These are phyloP conservation scores for Thecophora atra DNA, from an alignment of 2,888 invertebrate genomes.

Conservation along the genomic window DNA sequence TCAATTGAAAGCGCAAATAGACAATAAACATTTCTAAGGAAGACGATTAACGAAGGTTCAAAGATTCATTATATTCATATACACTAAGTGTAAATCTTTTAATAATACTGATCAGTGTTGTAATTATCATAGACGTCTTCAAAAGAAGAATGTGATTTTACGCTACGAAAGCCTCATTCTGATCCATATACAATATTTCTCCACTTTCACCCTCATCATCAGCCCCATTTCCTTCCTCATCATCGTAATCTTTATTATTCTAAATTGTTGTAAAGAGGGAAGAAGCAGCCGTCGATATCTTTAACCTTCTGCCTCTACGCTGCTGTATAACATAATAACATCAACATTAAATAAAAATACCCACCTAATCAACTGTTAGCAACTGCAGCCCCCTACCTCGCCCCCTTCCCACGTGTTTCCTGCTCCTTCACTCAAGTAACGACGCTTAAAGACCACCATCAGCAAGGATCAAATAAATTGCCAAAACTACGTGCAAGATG, in stretches of 20 bases:
- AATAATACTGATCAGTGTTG: too few species aligned
- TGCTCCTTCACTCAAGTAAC: not conserved
- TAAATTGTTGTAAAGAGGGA: not conserved
- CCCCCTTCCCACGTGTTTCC: not conserved
- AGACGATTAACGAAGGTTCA: too few species aligned
- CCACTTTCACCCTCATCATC: not conserved
- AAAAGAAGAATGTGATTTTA: too few species aligned
- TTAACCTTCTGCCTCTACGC: not conserved
- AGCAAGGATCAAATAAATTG: conserved; percentile 63
- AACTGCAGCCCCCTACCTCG: not conserved
- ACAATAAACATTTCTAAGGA: too few species aligned
- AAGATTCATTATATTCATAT: too few species aligned
- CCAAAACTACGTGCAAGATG: conserved; percentile 66
- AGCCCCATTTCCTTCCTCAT: not conserved
- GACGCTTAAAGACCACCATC: conserved; percentile 36
- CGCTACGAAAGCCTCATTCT: too few species aligned
- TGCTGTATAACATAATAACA: not conserved
- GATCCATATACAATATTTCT: too few species aligned
- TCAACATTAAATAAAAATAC: conserved; percentile 7
- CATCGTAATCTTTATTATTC: conserved; percentile 5
- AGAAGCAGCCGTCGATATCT: not conserved
- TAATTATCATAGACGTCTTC: too few species aligned
- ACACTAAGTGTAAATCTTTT: too few species aligned
- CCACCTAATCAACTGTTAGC: conserved; percentile 6
- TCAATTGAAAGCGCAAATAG: not conserved